Conservation (phyloP, 2,113 vertebrate species). For the Labeo catla region DNA sequence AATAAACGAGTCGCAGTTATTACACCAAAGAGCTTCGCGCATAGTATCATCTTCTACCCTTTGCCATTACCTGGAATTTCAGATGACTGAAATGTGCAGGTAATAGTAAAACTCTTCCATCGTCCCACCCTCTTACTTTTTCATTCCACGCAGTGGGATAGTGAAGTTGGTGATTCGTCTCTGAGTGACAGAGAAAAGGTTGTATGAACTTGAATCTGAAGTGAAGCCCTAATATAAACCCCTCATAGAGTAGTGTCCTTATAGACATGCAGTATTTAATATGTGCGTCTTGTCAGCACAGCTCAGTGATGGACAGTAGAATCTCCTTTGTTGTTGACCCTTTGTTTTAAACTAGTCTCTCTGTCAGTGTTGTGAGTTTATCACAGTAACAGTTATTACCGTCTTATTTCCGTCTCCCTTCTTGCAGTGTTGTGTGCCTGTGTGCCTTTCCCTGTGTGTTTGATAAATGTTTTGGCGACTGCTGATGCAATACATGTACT, state of each 20-base stretch:
- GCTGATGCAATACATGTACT: background rate
- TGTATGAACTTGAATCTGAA: slow-evolving; percentile 1
- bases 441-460: background rate
- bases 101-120: background rate
- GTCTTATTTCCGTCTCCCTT: background rate
- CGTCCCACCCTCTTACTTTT: background rate
- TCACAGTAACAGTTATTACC: background rate
- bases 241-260: background rate
- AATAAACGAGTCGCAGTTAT: background rate
- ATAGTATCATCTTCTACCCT: background rate
- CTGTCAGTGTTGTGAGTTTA: background rate
- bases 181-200: slow-evolving; percentile 36
- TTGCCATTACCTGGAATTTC: background rate
- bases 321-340: background rate
- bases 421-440: background rate
- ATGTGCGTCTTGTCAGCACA: background rate
- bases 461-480: background rate
- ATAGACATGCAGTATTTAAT: background rate
- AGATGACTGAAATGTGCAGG: background rate
- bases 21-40: background rate
- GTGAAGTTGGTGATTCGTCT: slow-evolving; percentile 24
- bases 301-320: slow-evolving; percentile 4
- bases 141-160: slow-evolving; percentile 41
- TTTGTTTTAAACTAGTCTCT: background rate
- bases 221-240: background rate